These are phyloP conservation scores for Enteromius anoplus DNA, from an alignment of 2,797 vertebrate genomes.

Conservation along the genomic window DNA sequence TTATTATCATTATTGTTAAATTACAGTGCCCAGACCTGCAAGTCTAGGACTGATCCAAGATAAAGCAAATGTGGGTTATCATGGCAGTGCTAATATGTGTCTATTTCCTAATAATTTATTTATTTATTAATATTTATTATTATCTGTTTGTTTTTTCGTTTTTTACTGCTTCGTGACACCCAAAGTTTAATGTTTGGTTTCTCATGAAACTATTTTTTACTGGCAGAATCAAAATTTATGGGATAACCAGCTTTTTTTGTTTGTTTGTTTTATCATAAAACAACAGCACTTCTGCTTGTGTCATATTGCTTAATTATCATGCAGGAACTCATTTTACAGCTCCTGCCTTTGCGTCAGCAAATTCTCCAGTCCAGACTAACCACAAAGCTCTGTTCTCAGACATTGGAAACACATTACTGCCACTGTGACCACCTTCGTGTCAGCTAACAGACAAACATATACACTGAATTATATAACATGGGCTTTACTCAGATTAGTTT, in stretches of 20 bases:
- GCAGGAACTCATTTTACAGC: constrained; percentile 21
- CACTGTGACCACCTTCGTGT: not conserved
- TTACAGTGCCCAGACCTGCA: too few relatives aligned
- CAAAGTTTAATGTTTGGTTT: not conserved
- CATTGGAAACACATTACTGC: constrained; percentile 21
- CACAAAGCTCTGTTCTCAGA: constrained; percentile 33
- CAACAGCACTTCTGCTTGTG: not conserved
- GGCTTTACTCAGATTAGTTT: not conserved
- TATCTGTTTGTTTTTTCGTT: not conserved
- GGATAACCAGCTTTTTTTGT: not conserved
- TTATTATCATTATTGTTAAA: too few relatives aligned
- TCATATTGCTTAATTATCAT: constrained; percentile 48
- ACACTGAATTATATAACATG: not conserved
- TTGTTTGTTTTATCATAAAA: not conserved
- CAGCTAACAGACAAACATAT: not conserved
- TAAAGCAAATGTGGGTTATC: not conserved
- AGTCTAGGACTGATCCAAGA: too few relatives aligned
- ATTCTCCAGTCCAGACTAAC: constrained; percentile 52
- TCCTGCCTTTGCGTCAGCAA: constrained; percentile 37
- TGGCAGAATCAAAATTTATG: not conserved
- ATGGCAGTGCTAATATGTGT: not conserved
- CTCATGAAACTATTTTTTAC: not conserved
- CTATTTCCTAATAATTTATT: not conserved
- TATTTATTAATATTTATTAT: not conserved
- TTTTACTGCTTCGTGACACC: not conserved